phyloP scores from a whole-genome alignment of 2,888 invertebrate species.

The Cinara cedri region DNA sequence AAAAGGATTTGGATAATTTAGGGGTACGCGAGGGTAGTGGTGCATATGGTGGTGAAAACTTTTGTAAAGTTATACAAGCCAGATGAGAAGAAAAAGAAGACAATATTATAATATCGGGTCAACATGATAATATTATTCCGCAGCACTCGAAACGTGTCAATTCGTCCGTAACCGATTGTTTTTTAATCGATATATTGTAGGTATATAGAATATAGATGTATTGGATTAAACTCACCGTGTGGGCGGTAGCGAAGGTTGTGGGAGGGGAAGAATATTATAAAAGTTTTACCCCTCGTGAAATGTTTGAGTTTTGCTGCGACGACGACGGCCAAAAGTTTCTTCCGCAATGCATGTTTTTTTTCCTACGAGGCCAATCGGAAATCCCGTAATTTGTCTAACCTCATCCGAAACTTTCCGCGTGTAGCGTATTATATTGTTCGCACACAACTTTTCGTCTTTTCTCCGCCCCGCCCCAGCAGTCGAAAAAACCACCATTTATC shows the following conservation, averaged over 20 bases:
- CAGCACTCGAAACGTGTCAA: no score
- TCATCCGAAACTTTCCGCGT: not conserved
- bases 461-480: not conserved
- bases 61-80: not conserved
- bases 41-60: no score
- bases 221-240: not conserved
- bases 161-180: not conserved
- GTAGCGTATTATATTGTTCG: conserved; percentile 1
- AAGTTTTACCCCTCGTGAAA: not conserved
- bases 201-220: no score
- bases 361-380: conserved; percentile 7
- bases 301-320: not conserved
- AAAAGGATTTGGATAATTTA: no score
- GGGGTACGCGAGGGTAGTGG: no score
- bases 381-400: conserved; percentile 11
- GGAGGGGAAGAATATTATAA: not conserved
- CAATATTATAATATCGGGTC: no score
- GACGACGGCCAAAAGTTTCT: not conserved
- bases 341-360: not conserved
- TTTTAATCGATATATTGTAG: conserved; percentile 19
- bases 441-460: not conserved
- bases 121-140: no score
- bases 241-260: not conserved
- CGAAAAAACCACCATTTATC: no score
- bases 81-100: no score